Evolutionary conservation across 2,113 vertebrate species (phyloP).

Genomic region (Monopterus albus): DNA sequence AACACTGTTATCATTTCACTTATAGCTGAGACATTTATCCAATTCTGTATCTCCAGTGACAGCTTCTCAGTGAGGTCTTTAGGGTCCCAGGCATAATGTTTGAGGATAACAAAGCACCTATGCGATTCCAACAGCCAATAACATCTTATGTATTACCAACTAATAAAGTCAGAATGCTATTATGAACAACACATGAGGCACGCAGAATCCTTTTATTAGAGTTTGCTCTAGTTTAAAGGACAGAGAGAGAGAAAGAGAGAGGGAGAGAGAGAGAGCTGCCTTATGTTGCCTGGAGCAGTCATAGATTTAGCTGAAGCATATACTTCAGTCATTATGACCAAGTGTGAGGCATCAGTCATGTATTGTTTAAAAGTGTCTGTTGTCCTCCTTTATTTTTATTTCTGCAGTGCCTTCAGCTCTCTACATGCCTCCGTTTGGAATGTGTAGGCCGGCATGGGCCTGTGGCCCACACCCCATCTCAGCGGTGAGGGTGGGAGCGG

Average conservation of each 20-base stretch:
- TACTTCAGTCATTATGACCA: slow-evolving; percentile 61
- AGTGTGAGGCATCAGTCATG: slow-evolving; percentile 63
- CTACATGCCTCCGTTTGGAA: slow-evolving; percentile 78
- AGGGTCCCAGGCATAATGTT: slow-evolving; percentile 52
- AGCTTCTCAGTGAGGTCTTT: slow-evolving; percentile 42
- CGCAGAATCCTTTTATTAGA: slow-evolving; percentile 48
- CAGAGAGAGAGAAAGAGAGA: slow-evolving; percentile 33
- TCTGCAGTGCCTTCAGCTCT: slow-evolving; percentile 67
- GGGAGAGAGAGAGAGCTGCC: slow-evolving; percentile 40
- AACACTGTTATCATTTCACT: slow-evolving; percentile 53
- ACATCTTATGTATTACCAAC: slow-evolving; percentile 53
- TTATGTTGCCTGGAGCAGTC: slow-evolving; percentile 59
- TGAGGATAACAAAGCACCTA: slow-evolving; percentile 46
- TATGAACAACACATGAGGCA: slow-evolving; percentile 57
- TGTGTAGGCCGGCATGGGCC: slow-evolving; percentile 77
- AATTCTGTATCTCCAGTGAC: slow-evolving; percentile 47
- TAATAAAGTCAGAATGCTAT: slow-evolving; percentile 62
- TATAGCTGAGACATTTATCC: slow-evolving; percentile 59
- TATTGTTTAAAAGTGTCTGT: slow-evolving; percentile 67
- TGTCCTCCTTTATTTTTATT: slow-evolving; percentile 70
- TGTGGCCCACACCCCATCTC: slow-evolving; percentile 79
- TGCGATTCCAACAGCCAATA: slow-evolving; percentile 49
- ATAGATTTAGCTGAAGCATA: slow-evolving; percentile 57
- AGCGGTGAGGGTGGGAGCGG: slow-evolving; percentile 76
- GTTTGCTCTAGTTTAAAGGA: slow-evolving; percentile 56